phyloP scores from a whole-genome alignment of 2,888 invertebrate species.

The Eubasilissa splendida region DNA sequence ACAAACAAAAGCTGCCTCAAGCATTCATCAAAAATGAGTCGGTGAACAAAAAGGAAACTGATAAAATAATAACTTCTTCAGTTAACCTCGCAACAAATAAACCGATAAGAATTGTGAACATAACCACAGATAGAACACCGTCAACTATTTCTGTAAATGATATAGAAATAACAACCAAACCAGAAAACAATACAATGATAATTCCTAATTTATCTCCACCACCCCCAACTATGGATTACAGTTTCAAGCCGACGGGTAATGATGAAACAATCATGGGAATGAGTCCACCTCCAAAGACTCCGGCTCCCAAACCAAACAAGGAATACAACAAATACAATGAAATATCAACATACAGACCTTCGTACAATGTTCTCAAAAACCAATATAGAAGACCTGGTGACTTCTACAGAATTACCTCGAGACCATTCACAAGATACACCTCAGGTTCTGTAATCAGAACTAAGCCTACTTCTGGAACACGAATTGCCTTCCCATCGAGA shows the following conservation, averaged over 20 bases:
- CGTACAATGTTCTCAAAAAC: constrained; percentile 65
- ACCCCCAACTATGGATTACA: constrained; percentile 69
- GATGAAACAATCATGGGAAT: constrained; percentile 73
- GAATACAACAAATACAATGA: constrained; percentile 61
- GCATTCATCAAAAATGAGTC: constrained; percentile 61
- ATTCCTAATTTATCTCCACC: constrained; percentile 71
- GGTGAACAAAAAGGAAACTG: constrained; percentile 63
- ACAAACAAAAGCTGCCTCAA: constrained; percentile 63
- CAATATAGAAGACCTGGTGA: constrained; percentile 65
- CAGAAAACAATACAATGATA: constrained; percentile 66
- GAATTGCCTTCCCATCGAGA: constrained; percentile 55
- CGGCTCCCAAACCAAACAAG: constrained; percentile 61
- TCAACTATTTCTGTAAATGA: constrained; percentile 65
- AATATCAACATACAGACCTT: constrained; percentile 68
- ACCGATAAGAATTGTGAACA: constrained; percentile 67
- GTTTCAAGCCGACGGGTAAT: constrained; percentile 66
- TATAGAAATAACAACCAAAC: constrained; percentile 61
- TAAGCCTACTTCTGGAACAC: constrained; percentile 52
- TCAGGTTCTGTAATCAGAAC: constrained; percentile 53
- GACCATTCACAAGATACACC: constrained; percentile 56
- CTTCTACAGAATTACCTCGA: constrained; percentile 54
- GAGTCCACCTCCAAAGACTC: constrained; percentile 70
- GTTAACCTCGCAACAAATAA: constrained; percentile 69
- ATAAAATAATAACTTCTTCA: constrained; percentile 69
- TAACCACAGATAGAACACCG: constrained; percentile 62